Evolutionary conservation across 2,888 invertebrate species (phyloP), one percentile per base, ranked within the genome.

Genomic region (Galerucella calmariensis): DNA sequence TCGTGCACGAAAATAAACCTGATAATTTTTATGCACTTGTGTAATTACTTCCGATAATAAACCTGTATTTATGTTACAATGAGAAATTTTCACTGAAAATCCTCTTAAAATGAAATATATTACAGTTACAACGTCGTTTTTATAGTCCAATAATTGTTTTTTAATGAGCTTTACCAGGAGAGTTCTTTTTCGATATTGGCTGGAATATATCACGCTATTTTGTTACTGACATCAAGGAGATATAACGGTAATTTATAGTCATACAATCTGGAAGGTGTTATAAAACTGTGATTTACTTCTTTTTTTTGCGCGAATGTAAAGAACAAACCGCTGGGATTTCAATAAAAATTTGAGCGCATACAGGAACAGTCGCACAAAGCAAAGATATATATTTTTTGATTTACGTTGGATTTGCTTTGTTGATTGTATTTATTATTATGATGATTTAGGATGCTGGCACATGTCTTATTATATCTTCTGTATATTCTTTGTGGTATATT

Each of bases 161-260:
- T 71, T 71, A 71, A 71, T 65, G 71, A 71, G 65, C 71, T 71
- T 69, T 71, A 56, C 56, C 24, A n/a, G 8, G 24, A 44, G 27
- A 53, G 20, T 41, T 56, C 48, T 65, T 56, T 71, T 71, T 56
- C 27, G 71, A 65, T 71, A 62, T 71, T 51, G 56, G 46, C 46
- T 41, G 10, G 56, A 65, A 71, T 71, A 71, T 71, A 65, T 65
- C 53, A 63, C 46, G 56, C 56, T 65, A 71, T 71, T 71, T 65
- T 71, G 71, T 56, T 71, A 53, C 65, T 71, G 71, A 71, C 71
- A 71, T 65, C 65, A 9, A 65, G 71, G 58, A 71, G 63, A 71
- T 71, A 71, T 65, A 71, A 71, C 44, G 63, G 56, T 63, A 71
- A 71, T 71, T 71, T 71, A 71, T 71, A 65, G 71, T 71, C 71